These are phyloP conservation scores for Tetanocera ferruginea DNA, from an alignment of 2,888 invertebrate genomes.

Conservation along the genomic window DNA sequence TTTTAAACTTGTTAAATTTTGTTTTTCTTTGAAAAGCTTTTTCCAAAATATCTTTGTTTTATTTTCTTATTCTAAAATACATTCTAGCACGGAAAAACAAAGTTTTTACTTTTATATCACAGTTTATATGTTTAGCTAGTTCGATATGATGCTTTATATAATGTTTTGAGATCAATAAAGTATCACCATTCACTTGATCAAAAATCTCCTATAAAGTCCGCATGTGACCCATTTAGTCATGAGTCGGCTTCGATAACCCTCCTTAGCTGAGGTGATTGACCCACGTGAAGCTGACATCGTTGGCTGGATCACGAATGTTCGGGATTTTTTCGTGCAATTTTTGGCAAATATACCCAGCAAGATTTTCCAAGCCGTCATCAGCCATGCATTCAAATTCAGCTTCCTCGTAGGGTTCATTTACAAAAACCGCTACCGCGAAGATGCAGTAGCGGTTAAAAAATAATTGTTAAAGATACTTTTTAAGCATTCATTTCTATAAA, in stretches of 20 bases:
- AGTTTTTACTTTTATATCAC: constrained; percentile 12
- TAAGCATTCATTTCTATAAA: neutral
- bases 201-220: neutral
- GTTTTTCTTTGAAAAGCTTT: too few relatives aligned
- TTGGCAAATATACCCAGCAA: constrained; percentile 35
- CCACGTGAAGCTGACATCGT: constrained; percentile 19
- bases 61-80: constrained; percentile 26
- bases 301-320: constrained; percentile 2
- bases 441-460: neutral
- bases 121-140: neutral
- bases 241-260: constrained; percentile 30
- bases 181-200: neutral
- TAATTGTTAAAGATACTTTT: too few relatives aligned
- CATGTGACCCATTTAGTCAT: constrained; percentile 2
- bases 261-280: constrained; percentile 31
- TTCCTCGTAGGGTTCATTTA: neutral
- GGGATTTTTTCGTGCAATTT: constrained; percentile 13
- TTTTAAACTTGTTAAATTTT: too few relatives aligned
- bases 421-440: neutral
- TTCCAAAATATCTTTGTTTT: constrained; percentile 19
- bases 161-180: neutral
- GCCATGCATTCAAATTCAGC: neutral
- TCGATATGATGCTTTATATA: neutral
- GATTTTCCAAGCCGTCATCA: constrained; percentile 30
- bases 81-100: constrained; percentile 8